Evolutionary conservation across 2,113 vertebrate genomes (phyloP), one percentile per base, ranked within the genome.

Genomic region (Neolamprologus falcicula): DNA sequence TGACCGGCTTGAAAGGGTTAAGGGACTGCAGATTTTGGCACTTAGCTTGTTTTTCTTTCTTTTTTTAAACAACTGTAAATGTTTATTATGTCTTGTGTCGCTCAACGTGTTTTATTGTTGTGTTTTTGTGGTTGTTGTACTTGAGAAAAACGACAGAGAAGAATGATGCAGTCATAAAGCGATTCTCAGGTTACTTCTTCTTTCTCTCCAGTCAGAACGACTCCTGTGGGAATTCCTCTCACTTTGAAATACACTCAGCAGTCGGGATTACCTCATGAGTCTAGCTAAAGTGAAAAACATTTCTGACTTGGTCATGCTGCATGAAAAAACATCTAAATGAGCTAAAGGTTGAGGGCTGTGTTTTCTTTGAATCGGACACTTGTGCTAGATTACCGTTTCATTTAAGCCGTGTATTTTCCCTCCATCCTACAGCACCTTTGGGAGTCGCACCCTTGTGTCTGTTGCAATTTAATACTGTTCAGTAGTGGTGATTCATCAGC

Each of bases 401-500:
- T 59, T 87, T 35, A 59, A 24, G 0, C 37, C 0, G 9, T 11
- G 21, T 73, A 17, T 45, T 28, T 47, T 17, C 40, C 16, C 42
- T 50, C 45, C n/a, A 26, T 85, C 57, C n/a, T 40, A 83, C 83
- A 45, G 83, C 79, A 81, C 50, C 54, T 88, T 17, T 83, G 61
- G 68, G 45, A 85, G 78, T 89, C 82, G 7, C 68, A 82, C 79
- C 9, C 7, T 11, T 16, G 45, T 9, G 42, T 92, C 85, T 85
- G 6, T 21, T 82, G 66, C 84, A 21, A 80, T 92, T 63, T 82
- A 61, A 89, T 66, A 59, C 24, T 21, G 79, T 59, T 85, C 26
- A 10, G 50, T 24, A 6, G 45, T 6, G 3, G 85, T 83, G 87
- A 90, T 68, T 90, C 89, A 89, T 83, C 83, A 16, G 50, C 31